phyloP scores from a whole-genome alignment of 2,113 vertebrate genomes.

The Myiagra hebetior region DNA sequence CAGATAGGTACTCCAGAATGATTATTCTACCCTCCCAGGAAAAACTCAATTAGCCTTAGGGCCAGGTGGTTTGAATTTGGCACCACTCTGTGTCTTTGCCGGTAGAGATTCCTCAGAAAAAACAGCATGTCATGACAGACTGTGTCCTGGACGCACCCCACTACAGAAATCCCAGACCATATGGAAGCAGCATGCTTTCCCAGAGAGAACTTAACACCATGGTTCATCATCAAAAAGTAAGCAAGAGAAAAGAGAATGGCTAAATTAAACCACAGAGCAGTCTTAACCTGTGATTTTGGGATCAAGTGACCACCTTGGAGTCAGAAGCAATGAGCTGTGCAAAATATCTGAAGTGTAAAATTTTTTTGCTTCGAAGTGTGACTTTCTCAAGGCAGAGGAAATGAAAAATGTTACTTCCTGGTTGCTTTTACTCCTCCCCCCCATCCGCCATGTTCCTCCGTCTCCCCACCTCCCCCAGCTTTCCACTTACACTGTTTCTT shows the following conservation, averaged over 20 bases:
- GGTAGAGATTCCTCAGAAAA: constrained; percentile 12
- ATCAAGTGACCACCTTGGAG: neutral
- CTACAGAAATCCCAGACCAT: constrained; percentile 48
- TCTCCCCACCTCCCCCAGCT: neutral
- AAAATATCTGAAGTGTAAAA: neutral
- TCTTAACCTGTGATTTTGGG: neutral
- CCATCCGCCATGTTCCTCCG: no score
- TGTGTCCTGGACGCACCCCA: constrained; percentile 49
- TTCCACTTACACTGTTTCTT: neutral
- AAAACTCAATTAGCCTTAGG: constrained; percentile 42
- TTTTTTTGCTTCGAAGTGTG: neutral
- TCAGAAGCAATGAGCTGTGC: neutral
- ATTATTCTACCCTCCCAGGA: constrained; percentile 25
- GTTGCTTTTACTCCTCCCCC: neutral
- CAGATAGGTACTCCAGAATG: constrained; percentile 26
- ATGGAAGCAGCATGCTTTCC: constrained; percentile 46
- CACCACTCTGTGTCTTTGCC: neutral
- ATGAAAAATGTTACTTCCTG: neutral
- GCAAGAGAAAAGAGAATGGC: neutral
- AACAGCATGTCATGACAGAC: constrained; percentile 32
- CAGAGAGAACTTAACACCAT: constrained; percentile 27
- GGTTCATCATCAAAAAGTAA: constrained; percentile 33
- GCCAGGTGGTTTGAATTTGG: constrained; percentile 52
- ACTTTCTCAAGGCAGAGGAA: constrained; percentile 1
- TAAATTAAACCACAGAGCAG: constrained; percentile 34